phyloP scores from a whole-genome alignment of 2,888 invertebrate genomes.

The Pseudoips prasinana region DNA sequence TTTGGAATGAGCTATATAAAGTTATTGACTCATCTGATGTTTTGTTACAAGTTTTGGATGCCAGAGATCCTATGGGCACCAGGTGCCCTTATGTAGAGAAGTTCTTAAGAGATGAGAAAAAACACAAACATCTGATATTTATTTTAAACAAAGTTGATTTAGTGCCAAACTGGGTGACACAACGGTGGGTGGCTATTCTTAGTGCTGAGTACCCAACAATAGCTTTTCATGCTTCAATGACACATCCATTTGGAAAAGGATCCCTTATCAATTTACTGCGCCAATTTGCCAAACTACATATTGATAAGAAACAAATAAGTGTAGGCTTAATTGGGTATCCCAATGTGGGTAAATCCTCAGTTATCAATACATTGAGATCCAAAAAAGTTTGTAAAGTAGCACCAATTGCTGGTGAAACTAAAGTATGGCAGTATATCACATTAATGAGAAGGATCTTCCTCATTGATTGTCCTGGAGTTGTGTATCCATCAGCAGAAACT shows the following conservation, averaged over 20 bases:
- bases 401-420: conserved; percentile 98
- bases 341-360: conserved; percentile 98
- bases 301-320: conserved; percentile 98
- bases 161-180: conserved; percentile 99
- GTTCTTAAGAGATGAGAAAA: conserved; percentile 95
- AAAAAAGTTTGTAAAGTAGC: conserved; percentile 99
- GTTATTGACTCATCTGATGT: conserved; percentile 99
- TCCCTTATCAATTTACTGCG: conserved; percentile 97
- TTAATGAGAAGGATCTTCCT: conserved; percentile 98
- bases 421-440: conserved; percentile 99
- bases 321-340: conserved; percentile 99
- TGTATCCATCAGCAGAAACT: conserved; percentile 97
- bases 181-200: conserved; percentile 97
- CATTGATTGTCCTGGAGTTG: conserved; percentile 99
- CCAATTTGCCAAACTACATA: conserved; percentile 97
- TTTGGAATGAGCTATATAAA: conserved; percentile 99
- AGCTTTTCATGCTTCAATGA: conserved; percentile 99
- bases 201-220: conserved; percentile 98
- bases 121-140: conserved; percentile 98
- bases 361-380: conserved; percentile 97
- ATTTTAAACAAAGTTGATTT: conserved; percentile 98
- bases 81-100: conserved; percentile 95
- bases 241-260: conserved; percentile 98
- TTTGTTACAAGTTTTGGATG: conserved; percentile 96
- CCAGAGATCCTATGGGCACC: conserved; percentile 98